phyloP scores from a whole-genome alignment of 2,113 vertebrate genomes.

The Butastur rufipennis region DNA sequence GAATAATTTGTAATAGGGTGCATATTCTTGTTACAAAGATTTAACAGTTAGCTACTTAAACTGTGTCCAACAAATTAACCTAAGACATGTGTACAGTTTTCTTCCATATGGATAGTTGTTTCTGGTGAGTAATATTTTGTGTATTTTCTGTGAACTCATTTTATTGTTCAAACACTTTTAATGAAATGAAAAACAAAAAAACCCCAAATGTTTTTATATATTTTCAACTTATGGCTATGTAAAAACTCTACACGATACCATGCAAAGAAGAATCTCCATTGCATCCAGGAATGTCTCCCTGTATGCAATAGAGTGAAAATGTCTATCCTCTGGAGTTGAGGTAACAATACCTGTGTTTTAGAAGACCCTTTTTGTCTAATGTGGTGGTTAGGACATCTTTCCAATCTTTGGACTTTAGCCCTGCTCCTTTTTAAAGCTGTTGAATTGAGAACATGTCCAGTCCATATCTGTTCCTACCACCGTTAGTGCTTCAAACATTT shows the following conservation, averaged over 20 bases:
- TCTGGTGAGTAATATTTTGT: background rate
- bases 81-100: background rate
- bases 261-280: background rate
- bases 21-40: background rate
- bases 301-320: background rate
- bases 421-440: background rate
- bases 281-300: accelerated
- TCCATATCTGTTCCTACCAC: background rate
- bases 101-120: background rate
- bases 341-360: background rate
- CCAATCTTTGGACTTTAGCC: accelerated
- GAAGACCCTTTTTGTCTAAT: background rate
- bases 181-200: background rate
- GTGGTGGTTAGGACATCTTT: background rate
- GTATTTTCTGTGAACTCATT: background rate
- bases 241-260: background rate
- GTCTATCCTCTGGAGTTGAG: background rate
- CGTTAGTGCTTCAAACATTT: background rate
- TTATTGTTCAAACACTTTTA: background rate
- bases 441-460: background rate
- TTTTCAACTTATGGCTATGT: background rate
- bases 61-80: background rate
- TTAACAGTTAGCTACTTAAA: background rate
- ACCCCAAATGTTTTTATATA: background rate
- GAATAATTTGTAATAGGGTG: background rate